Evolutionary conservation across 2,888 invertebrate genomes (phyloP).

Genomic region (Drosophila formosana): DNA sequence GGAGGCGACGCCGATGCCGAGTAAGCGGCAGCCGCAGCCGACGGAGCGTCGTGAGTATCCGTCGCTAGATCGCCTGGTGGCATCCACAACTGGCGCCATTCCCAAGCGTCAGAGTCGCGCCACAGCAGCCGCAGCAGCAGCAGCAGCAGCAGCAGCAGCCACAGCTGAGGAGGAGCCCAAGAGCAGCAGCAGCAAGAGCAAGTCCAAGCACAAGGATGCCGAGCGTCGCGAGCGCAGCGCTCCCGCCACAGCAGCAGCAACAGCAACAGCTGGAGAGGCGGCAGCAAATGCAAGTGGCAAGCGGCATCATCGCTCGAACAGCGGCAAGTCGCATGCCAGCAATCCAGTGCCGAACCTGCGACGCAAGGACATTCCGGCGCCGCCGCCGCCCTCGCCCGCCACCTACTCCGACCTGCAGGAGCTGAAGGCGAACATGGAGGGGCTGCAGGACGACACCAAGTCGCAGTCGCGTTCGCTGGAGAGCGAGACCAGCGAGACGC

Average conservation of each 20-base stretch:
- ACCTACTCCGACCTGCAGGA: conserved; percentile 82
- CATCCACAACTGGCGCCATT: conserved; percentile 83
- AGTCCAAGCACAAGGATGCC: conserved; percentile 54
- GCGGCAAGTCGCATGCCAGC: conserved; percentile 46
- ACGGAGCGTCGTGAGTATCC: conserved; percentile 78
- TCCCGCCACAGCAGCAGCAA: not conserved
- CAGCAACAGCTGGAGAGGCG: not conserved
- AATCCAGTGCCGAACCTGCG: conserved; percentile 38
- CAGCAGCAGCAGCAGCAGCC: no score
- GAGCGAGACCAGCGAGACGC: conserved; percentile 58
- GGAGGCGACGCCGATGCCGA: conserved; percentile 35
- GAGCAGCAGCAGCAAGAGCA: conserved; percentile 49
- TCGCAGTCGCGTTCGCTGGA: conserved; percentile 67
- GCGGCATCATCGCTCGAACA: conserved; percentile 63
- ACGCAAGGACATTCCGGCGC: conserved; percentile 80
- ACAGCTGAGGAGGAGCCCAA: conserved; percentile 27
- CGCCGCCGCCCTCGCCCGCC: conserved; percentile 80
- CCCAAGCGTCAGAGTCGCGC: conserved; percentile 70
- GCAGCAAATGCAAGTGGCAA: conserved; percentile 25
- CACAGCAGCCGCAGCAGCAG: conserved; percentile 34
- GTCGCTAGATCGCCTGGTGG: conserved; percentile 80
- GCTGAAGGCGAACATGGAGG: conserved; percentile 77
- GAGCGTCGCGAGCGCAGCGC: conserved; percentile 40
- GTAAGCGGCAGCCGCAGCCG: conserved; percentile 52
- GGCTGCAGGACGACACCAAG: conserved; percentile 74